These are phyloP conservation scores for Entomyzon cyanotis DNA, from an alignment of 2,113 vertebrate species.

Conservation along the genomic window DNA sequence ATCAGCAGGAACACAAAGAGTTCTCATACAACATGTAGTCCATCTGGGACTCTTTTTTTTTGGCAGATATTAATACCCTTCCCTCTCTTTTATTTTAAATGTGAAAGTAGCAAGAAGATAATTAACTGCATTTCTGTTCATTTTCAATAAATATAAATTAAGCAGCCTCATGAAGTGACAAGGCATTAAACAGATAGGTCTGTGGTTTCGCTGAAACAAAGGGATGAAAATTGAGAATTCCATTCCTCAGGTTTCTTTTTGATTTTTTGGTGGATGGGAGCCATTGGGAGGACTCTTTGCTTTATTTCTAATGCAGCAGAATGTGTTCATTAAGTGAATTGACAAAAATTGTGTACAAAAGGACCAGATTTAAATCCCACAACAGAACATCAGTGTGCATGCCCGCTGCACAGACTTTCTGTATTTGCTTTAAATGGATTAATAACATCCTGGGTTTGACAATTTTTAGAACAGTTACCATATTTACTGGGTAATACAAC, in stretches of 20 bases:
- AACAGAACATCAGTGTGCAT: neutral
- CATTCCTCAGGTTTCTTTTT: neutral
- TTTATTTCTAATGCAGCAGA: neutral
- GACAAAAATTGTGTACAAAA: neutral
- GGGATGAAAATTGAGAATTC: neutral
- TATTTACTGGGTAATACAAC: neutral
- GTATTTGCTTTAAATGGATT: neutral
- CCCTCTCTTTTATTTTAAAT: neutral
- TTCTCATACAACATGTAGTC: neutral
- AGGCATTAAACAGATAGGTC: neutral
- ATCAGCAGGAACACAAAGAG: neutral
- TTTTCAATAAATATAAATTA: neutral
- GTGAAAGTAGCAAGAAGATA: neutral
- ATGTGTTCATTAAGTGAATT: neutral
- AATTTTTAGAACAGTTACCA: neutral
- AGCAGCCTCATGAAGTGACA: neutral
- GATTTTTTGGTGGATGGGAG: neutral
- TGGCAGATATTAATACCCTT: neutral
- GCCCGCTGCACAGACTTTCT: neutral
- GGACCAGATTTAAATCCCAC: neutral
- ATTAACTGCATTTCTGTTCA: neutral
- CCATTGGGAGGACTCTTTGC: neutral
- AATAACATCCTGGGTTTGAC: neutral
- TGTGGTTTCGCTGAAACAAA: neutral
- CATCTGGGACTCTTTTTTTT: neutral